Percentiles rank a stretch among this genome's conserved stretches.
Evolutionary conservation across 2,113 vertebrate species (phyloP).

Genomic region (Panthera tigris): DNA sequence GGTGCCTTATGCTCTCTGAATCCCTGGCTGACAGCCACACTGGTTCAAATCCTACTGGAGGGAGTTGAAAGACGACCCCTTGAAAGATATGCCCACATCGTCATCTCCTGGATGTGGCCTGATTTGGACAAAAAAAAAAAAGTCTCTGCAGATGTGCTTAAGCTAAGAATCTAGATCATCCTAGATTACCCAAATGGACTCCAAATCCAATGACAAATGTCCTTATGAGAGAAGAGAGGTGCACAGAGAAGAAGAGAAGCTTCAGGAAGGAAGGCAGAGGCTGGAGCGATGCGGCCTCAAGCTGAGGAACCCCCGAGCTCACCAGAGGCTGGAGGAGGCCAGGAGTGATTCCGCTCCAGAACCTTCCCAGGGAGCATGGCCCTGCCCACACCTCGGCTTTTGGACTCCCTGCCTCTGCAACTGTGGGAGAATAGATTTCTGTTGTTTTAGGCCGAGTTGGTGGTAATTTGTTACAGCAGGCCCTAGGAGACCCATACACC

Average conservation of each 20-base stretch:
- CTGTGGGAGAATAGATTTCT: neutral
- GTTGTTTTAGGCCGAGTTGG: neutral
- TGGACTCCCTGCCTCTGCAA: neutral
- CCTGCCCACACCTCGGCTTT: neutral
- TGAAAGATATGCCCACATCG: rapidly evolving
- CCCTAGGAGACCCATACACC: rapidly evolving
- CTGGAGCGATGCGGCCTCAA: rapidly evolving
- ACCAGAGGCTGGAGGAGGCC: neutral
- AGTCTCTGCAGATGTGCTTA: too few species aligned
- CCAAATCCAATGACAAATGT: neutral
- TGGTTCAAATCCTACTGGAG: neutral
- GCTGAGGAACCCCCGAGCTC: rapidly evolving
- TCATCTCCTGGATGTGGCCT: neutral
- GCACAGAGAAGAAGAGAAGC: neutral
- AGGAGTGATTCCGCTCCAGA: rapidly evolving
- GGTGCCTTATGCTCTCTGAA: neutral
- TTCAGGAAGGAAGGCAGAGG: neutral
- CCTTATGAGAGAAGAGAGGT: neutral
- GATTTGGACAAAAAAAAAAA: neutral
- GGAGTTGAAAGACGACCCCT: neutral
- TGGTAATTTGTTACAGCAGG: neutral
- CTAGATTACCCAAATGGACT: neutral
- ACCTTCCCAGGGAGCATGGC: too few species aligned
- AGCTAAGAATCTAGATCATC: neutral
- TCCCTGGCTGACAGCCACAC: too few species aligned